Evolutionary conservation across 2,113 vertebrate genomes (phyloP).

Genomic region (Takifugu bimaculatus): DNA sequence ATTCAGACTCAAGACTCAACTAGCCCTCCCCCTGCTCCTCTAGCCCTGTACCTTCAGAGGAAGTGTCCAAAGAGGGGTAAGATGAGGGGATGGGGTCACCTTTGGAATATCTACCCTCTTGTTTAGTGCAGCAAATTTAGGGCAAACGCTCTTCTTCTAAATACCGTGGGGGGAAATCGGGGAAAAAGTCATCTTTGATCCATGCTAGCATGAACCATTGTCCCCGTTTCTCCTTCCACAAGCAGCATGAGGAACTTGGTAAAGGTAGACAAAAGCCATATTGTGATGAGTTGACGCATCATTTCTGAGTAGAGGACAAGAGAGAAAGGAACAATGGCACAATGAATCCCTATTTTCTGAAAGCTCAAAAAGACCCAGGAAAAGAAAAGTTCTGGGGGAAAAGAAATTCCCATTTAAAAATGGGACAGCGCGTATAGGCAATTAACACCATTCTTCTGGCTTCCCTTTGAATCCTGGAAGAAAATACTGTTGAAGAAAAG

Average conservation of each 20-base stretch:
- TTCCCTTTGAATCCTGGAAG: constrained; percentile 70
- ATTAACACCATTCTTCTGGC: constrained; percentile 77
- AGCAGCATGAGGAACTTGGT: constrained; percentile 55
- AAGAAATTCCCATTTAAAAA: constrained; percentile 71
- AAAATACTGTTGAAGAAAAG: constrained; percentile 69
- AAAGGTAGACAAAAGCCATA: constrained; percentile 71
- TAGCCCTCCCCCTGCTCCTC: no score
- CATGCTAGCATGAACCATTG: constrained; percentile 47
- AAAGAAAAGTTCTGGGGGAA: constrained; percentile 62
- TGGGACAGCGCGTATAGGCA: constrained; percentile 74
- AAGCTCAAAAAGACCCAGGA: constrained; percentile 64
- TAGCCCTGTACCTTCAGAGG: not conserved
- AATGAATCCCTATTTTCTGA: constrained; percentile 71
- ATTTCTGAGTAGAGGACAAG: constrained; percentile 63
- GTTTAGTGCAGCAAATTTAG: not conserved
- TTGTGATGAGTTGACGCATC: constrained; percentile 75
- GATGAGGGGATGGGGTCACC: no score
- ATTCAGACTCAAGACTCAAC: no score
- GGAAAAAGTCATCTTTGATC: constrained; percentile 32
- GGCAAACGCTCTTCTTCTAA: not conserved
- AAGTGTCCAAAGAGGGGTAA: not conserved
- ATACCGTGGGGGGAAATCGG: constrained; percentile 11
- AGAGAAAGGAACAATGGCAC: constrained; percentile 69
- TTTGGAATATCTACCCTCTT: not conserved
- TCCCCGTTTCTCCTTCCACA: constrained; percentile 42